Conservation (phyloP, 2,113 vertebrate species). For the Alaudala cheleensis region DNA sequence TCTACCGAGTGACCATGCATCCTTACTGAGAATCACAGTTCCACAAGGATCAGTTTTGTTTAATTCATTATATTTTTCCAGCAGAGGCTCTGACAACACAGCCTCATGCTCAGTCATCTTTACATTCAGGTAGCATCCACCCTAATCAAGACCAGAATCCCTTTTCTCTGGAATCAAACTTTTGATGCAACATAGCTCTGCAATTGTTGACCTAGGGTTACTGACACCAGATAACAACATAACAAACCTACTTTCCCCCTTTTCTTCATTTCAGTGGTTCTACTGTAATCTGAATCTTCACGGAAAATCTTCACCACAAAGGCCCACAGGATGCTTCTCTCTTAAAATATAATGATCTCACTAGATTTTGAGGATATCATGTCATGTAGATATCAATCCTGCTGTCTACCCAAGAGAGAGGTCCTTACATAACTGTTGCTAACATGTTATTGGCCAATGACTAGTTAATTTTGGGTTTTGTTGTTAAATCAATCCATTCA, state of each 20-base stretch:
- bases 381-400: background rate
- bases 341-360: background rate
- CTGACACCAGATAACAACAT: background rate
- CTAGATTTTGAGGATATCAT: background rate
- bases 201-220: background rate
- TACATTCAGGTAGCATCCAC: background rate
- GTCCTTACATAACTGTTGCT: background rate
- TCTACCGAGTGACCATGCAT: background rate
- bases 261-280: background rate
- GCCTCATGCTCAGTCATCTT: background rate
- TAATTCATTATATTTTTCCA: background rate
- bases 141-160: background rate
- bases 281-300: background rate
- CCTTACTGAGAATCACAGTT: background rate
- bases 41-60: background rate
- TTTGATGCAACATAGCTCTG: background rate
- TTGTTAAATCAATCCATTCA: background rate
- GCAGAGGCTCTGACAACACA: background rate
- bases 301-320: background rate
- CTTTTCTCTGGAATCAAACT: background rate
- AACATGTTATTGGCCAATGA: background rate
- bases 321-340: background rate
- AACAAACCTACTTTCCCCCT: background rate
- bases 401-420: background rate
- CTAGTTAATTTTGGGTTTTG: background rate